Percentiles rank a stretch among this genome's conserved stretches.
Evolutionary conservation across 2,113 vertebrate genomes (phyloP).

Genomic region (Heloderma charlesbogerti): DNA sequence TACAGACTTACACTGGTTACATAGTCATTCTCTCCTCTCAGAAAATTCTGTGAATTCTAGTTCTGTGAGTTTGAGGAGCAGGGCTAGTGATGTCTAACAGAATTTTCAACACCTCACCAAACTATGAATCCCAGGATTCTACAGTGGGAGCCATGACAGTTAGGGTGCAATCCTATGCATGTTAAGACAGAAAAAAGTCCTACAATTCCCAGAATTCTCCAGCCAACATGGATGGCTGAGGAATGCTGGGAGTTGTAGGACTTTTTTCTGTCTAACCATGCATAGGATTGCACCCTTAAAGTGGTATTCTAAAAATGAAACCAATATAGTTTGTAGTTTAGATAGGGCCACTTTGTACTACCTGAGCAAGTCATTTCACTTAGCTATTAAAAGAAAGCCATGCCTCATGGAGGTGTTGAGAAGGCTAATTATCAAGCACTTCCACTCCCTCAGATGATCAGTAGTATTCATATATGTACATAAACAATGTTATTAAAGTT

Average conservation of each 20-base stretch:
- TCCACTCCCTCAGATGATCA: neutral
- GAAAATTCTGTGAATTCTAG: neutral
- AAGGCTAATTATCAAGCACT: neutral
- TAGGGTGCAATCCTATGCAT: no score
- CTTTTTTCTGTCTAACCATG: no score
- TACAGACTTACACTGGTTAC: neutral
- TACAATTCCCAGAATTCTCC: no score
- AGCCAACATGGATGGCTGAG: no score
- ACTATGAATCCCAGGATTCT: neutral
- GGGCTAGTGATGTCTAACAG: neutral
- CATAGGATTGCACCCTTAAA: no score
- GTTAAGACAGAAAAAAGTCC: no score
- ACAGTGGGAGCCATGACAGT: neutral
- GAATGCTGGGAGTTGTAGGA: no score
- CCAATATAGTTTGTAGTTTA: neutral
- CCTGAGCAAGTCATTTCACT: conserved; percentile 32
- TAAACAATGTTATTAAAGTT: neutral
- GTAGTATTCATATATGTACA: neutral
- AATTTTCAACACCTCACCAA: neutral
- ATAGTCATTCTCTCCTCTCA: neutral
- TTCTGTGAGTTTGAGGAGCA: neutral
- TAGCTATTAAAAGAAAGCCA: neutral
- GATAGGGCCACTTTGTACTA: neutral
- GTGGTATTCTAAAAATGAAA: neutral
- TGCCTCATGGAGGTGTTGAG: neutral